A percentile compares a stretch with the other conserved stretches of the same genome.
These are phyloP conservation scores for Calliphora vicina DNA, from an alignment of 1,140 invertebrate genomes.

Conservation along the genomic window DNA sequence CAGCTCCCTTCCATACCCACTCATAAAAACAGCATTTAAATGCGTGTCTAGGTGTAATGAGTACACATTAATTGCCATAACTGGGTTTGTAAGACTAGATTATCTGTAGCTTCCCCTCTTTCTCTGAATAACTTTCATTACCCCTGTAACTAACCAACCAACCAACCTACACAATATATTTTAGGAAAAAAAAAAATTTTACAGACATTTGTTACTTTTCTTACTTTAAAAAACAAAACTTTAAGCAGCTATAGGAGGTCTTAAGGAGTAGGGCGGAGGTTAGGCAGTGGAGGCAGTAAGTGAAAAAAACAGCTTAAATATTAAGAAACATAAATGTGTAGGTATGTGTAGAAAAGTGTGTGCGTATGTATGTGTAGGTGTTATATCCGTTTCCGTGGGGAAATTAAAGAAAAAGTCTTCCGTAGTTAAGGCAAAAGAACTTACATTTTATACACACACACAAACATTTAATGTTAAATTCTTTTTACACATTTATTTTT, in stretches of 20 bases:
- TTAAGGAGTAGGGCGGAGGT: no score
- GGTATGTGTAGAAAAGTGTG: no score
- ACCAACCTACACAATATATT: background rate
- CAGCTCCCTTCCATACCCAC: no score
- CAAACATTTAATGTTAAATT: background rate
- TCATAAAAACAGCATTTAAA: background rate
- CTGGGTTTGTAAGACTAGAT: conserved; percentile 2
- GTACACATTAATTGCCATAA: conserved; percentile 33
- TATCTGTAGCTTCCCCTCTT: no score
- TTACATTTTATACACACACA: background rate
- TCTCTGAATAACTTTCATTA: no score
- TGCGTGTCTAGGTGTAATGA: conserved; percentile 25
- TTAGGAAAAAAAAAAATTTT: background rate
- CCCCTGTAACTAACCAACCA: background rate
- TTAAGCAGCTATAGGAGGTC: no score
- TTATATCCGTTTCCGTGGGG: conserved; percentile 49
- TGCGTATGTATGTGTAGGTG: no score
- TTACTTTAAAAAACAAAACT: no score
- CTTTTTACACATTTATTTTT: background rate
- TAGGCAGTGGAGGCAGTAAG: no score
- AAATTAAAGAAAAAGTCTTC: conserved; percentile 58
- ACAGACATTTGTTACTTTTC: no score
- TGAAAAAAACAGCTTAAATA: background rate
- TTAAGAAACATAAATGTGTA: background rate
- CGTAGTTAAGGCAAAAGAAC: background rate